Base-by-base conservation (phyloP, 2,797 vertebrate species). In the Crax fasciolata region DNA sequence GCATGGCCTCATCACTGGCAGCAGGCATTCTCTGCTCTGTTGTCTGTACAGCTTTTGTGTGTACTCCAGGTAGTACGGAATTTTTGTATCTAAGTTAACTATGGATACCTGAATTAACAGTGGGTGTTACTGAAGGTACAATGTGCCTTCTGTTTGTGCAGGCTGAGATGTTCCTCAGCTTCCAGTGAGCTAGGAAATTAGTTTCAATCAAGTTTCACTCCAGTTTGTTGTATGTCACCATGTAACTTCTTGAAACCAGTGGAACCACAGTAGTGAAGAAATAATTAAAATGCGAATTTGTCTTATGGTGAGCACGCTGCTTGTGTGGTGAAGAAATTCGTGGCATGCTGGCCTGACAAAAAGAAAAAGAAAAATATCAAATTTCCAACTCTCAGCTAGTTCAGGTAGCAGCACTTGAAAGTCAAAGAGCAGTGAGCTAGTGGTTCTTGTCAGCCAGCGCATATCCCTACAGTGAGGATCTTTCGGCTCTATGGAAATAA, bases 1-100 rank as follows among this genome's bases (percentile, higher is more conserved):
- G 4, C 10, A 15, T n/a, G 52, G 51, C 35, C n/a, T 13, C 16
- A 1, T 20, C 32, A 25, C 48, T 18, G 35, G 46, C 77, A 72
- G 59, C 9, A 13, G 27, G 41, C 30, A 18, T 44, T 24, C 16
- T 70, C 70, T 49, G 35, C 35, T 46, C 65, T 80, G 11, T 8
- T 21, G 10, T 13, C 11, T 4, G 0, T 5, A 0, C 6, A 20
- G 49, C 14, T 57, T 28, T 10, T 27, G 7, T 21, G 3, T 6
- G 8, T 9, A 10, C 19, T 35, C 58, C 39, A 48, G 43, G 10
- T 51, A 6, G 39, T 25, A 1, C 11, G 65, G 71, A 38, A 43
- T 55, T 63, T 51, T 55, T 70, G 20, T 46, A 5, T 28, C 61
- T 13, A 3, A 3, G 39, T 72, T 30, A 61, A 67, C 39, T 35